Base-by-base conservation (phyloP, 2,113 vertebrate genomes). In the Proteles cristata region DNA sequence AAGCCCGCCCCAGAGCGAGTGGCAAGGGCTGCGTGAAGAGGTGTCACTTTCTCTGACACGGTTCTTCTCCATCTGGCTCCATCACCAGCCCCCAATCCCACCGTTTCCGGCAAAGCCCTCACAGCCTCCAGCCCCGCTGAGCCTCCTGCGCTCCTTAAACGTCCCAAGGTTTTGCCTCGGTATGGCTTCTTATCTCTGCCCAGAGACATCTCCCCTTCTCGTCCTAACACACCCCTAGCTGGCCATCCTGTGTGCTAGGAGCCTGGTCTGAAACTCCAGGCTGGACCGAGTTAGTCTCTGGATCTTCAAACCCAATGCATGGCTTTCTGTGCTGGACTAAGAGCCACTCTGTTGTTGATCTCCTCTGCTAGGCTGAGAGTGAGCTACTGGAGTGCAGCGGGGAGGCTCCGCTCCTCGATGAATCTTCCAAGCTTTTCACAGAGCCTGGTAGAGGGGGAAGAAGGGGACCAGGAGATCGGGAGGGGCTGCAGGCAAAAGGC, bases 241-340 rank as follows among this genome's bases (percentile, higher is more conserved):
- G 0, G 11, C 31, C 2, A 0, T 5, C 80, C 39, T 10, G 2
- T 2, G 33, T 35, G 48, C 85, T n/a, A 0, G 1, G 53, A 45
- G 65, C n/a, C 43, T 0, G 3, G 33, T 21, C 61, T 71, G 76
- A n/a, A 81, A 16, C 16, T 23, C 25, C 23, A 9, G 23, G 12
- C 2, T 0, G 33, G 31, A 84, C 17, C 0, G 11, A 39, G 14
- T 1, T 7, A 23, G 12, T 61, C 26, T 61, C 31, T 9, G 17
- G 12, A 73, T 45, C 31, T 79, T n/a, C 2, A 9, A 50, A 11
- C 14, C 19, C 28, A 17, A 3, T 12, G 50, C 48, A 25, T 4
- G 58, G 63, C 9, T 82, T 58, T 58, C 25, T 14, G 21, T 5
- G 0, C 2, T 2, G 1, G 35, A 23, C 31, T n/a, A 9, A 73